Evolutionary conservation across 2,888 invertebrate genomes (phyloP).

Genomic region (Hofmannophila pseudospretella): DNA sequence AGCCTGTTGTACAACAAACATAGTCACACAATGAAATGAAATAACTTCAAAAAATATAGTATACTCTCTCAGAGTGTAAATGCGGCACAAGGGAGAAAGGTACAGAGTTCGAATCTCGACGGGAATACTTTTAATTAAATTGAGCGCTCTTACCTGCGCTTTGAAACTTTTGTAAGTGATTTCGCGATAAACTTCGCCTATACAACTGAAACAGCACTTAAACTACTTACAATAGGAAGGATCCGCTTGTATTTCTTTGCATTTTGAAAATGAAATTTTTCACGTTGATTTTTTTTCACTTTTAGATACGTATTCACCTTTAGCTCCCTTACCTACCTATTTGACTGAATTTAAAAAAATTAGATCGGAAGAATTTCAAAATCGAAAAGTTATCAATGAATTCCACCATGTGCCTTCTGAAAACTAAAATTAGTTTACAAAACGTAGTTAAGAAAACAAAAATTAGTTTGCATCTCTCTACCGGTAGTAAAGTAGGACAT

Average conservation of each 20-base stretch:
- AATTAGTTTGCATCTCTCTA: no score
- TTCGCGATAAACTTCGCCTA: constrained; percentile 46
- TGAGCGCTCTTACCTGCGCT: constrained; percentile 44
- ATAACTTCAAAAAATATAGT: no score
- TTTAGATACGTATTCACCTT: constrained; percentile 11
- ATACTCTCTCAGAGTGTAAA: constrained; percentile 12
- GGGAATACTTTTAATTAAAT: constrained; percentile 56
- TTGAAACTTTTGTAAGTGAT: constrained; percentile 53
- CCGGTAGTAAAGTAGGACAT: no score
- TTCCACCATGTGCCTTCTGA: no score
- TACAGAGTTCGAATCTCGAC: constrained; percentile 29
- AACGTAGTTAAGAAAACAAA: no score
- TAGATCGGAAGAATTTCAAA: no score
- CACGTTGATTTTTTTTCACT: not conserved
- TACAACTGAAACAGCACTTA: constrained; percentile 49
- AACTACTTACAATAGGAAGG: constrained; percentile 33
- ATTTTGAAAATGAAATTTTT: constrained; percentile 29
- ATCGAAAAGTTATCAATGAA: no score
- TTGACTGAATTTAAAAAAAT: no score
- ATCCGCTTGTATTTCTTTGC: constrained; percentile 25
- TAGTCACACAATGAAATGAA: no score
- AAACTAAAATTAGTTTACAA: no score
- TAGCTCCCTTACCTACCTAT: no score
- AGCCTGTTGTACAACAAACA: no score
- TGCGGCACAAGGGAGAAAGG: constrained; percentile 16